phyloP scores from a whole-genome alignment of 2,888 invertebrate species.

The Caenorhabditis angaria region DNA sequence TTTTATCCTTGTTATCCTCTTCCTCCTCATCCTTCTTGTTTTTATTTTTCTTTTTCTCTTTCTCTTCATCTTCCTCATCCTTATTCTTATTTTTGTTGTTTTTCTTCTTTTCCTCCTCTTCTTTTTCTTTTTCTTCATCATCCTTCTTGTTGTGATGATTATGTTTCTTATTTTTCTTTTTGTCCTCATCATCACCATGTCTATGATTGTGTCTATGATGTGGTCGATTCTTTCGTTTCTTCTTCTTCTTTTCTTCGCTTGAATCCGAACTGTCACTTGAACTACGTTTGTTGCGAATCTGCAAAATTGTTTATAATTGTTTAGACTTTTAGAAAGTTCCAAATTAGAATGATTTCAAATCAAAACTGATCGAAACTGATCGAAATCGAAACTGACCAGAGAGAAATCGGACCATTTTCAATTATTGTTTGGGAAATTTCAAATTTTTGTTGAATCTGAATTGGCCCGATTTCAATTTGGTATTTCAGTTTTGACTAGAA shows the following conservation, averaged over 20 bases:
- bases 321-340: not conserved
- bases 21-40: too few relatives aligned
- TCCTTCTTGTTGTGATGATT: not conserved
- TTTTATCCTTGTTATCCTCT: not conserved
- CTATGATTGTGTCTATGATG: not conserved
- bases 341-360: not conserved
- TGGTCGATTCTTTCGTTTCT: not conserved
- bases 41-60: too few relatives aligned
- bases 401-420: too few relatives aligned
- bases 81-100: not conserved
- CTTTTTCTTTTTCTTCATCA: not conserved
- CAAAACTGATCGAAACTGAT: not conserved
- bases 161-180: not conserved
- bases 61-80: not conserved
- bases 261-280: not conserved
- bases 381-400: not conserved
- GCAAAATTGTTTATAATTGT: not conserved
- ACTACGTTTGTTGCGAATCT: not conserved
- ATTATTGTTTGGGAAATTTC: too few relatives aligned
- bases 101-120: not conserved
- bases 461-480: too few relatives aligned
- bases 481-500: too few relatives aligned
- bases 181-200: not conserved
- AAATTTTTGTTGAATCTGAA: too few relatives aligned
- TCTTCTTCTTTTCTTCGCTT: not conserved